Base-by-base conservation (phyloP, 2,888 invertebrate species). In the Habrosyne pyritoides region DNA sequence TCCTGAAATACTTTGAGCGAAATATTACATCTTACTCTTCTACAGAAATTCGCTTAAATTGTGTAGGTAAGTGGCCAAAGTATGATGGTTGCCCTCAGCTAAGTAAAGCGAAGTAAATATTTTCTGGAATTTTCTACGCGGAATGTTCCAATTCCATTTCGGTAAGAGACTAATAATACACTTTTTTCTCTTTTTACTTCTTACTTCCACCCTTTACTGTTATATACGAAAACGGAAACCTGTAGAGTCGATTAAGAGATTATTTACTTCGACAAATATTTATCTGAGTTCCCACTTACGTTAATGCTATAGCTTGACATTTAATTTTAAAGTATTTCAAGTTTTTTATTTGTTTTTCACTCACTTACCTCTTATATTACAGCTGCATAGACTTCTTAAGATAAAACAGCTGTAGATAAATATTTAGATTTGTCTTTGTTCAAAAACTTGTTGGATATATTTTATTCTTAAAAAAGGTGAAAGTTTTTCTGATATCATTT, bases 71-170 rank as follows among this genome's bases (percentile, higher is more conserved):
- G 82, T 73, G 77, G 83, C 81, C 77, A 87, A 90, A 91, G 89
- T 89, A 87, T 89, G 87, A 91, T 90, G 90, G 87, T 77, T 75
- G 77, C 83, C 83, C 78, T 79, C 75, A 63, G 86, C 84, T 87
- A 90, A 88, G 90, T 90, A 87, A 89, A 87, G 87, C 86, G 87
- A 88, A 89, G 86, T 83, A 87, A 87, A 89, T 89, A 87, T 90
- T 84, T 89, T 84, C 87, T 88, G 83, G 86, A 91, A 91, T 86
- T 87, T 90, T 90, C 87, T 81, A 83, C 87, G 77, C 80, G 85
- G 83, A 91, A 91, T 90, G 92, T 89, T 91, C 90, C 91, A 91
- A 91, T 91, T 91, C 91, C 91, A 92, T 92, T 91, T 91, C 90
- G 89, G 89, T 91, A 88, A 91, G 86, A 91, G 91, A 91, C 92